Percentiles rank a stretch among this genome's conserved stretches.
These are phyloP conservation scores for Psammodynastes pulverulentus DNA, from an alignment of 2,113 vertebrate species.

Conservation along the genomic window DNA sequence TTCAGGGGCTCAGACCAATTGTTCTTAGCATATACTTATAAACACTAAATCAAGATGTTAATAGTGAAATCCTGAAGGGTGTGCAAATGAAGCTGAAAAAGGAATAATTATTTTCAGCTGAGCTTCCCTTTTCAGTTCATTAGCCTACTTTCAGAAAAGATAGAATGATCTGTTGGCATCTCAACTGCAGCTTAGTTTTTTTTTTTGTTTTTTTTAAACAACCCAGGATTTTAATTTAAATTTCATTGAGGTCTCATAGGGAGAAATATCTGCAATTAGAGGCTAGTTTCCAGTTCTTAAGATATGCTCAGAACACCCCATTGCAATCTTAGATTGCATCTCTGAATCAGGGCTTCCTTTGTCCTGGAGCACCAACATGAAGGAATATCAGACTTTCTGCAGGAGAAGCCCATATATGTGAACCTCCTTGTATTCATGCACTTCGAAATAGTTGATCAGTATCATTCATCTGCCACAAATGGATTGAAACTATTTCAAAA, in stretches of 20 bases:
- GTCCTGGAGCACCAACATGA: neutral
- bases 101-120: slow-evolving; percentile 30
- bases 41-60: slow-evolving; percentile 53
- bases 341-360: neutral
- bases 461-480: neutral
- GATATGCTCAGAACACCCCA: neutral
- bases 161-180: neutral
- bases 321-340: neutral
- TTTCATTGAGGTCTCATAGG: neutral
- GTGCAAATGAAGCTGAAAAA: slow-evolving; percentile 48
- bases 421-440: neutral
- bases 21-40: slow-evolving; percentile 34
- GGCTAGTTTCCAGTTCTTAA: neutral
- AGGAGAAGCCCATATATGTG: neutral
- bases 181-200: neutral
- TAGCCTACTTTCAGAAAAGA: neutral
- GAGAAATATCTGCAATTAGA: neutral
- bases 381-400: neutral
- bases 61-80: slow-evolving; percentile 40
- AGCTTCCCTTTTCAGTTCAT: slow-evolving; percentile 20
- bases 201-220: too few species aligned
- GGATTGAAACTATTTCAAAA: neutral
- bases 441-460: neutral
- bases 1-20: slow-evolving; percentile 42
- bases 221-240: neutral